Percentiles rank a stretch among this genome's conserved stretches.
Conservation (phyloP, 2,797 vertebrate genomes). For the Clamator glandarius region DNA sequence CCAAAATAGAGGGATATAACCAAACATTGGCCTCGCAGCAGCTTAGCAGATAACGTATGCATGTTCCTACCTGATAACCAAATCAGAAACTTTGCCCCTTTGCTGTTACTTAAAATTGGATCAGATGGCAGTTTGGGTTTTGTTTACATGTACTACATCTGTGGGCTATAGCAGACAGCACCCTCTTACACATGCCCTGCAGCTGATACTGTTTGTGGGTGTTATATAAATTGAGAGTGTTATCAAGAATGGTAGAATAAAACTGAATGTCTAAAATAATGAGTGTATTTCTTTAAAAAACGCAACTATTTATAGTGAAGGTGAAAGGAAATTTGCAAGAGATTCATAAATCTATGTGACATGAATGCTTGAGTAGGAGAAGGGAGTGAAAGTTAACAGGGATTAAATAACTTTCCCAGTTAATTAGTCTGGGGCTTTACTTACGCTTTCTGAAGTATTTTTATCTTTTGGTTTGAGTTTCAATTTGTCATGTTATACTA, state of each 20-base stretch:
- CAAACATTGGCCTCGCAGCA: rapidly evolving
- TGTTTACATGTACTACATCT: not conserved
- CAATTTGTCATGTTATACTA: not conserved
- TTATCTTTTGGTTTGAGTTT: not conserved
- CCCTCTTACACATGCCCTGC: not conserved
- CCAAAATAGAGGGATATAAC: not conserved
- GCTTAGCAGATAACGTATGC: not conserved
- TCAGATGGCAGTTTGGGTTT: not conserved
- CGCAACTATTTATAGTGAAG: not conserved
- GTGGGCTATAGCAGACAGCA: not conserved
- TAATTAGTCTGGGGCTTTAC: not conserved
- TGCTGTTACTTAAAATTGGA: not conserved
- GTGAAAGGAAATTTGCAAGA: not conserved
- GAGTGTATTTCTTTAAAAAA: not conserved
- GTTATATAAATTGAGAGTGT: not conserved
- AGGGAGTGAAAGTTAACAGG: not conserved
- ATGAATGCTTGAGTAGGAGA: not conserved
- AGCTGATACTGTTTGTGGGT: not conserved
- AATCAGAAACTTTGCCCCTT: not conserved
- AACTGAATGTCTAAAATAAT: not conserved
- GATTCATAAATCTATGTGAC: not conserved
- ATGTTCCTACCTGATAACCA: not conserved
- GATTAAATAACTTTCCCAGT: not conserved
- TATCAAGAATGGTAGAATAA: not conserved
- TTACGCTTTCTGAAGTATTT: not conserved